phyloP scores from a whole-genome alignment of 2,797 vertebrate genomes.

The Cryptoprocta ferox region DNA sequence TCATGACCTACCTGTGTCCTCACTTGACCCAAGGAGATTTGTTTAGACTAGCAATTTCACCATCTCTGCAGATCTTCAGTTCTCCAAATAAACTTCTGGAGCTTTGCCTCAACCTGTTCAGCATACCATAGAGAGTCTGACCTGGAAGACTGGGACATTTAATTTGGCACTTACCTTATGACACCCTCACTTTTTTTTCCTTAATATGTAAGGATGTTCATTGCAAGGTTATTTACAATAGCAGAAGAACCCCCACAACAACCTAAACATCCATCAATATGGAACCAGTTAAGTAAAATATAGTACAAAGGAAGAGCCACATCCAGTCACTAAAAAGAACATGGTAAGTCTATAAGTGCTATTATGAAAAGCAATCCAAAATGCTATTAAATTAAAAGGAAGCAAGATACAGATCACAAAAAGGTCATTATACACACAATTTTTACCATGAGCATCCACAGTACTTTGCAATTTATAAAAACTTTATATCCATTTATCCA shows the following conservation, averaged over 20 bases:
- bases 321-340: not conserved
- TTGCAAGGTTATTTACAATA: constrained; percentile 53
- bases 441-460: not conserved
- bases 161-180: not conserved
- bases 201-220: not conserved
- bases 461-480: constrained; percentile 4
- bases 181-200: no score
- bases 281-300: not conserved
- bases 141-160: not conserved
- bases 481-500: not conserved
- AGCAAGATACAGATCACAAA: not conserved
- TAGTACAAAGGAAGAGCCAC: not conserved
- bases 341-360: not conserved
- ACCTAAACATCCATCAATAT: not conserved
- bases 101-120: not conserved
- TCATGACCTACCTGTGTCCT: not conserved
- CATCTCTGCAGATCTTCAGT: not conserved
- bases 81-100: not conserved
- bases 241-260: not conserved
- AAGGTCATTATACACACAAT: not conserved
- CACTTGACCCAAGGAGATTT: not conserved
- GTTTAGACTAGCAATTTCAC: not conserved
- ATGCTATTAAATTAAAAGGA: not conserved
- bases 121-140: not conserved
- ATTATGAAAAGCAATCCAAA: not conserved